Conservation (phyloP, 2,888 invertebrate species). For the Platycnemis pennipes region DNA sequence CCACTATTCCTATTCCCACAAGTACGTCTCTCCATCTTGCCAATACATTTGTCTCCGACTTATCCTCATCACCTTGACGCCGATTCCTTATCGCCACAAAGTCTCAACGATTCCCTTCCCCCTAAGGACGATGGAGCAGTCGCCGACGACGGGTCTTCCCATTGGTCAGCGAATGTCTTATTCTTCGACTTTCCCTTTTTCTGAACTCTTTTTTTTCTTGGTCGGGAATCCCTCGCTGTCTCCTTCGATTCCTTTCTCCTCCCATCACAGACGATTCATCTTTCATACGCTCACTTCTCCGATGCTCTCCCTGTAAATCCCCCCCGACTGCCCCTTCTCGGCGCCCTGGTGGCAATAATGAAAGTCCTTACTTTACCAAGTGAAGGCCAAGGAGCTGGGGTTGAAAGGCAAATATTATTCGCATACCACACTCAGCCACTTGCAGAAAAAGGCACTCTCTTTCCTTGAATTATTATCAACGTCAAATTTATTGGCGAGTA, state of each 20-base stretch:
- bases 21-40: slow-evolving; percentile 40
- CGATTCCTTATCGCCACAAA: slow-evolving; percentile 45
- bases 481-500: no score
- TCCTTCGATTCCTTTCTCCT: not conserved
- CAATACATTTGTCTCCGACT: slow-evolving; percentile 63
- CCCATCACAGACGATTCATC: not conserved
- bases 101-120: slow-evolving; percentile 20
- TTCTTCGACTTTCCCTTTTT: slow-evolving; percentile 23
- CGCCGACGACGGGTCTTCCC: not conserved
- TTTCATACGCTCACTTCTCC: not conserved
- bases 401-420: not conserved
- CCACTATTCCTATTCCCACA: slow-evolving; percentile 15
- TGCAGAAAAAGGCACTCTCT: not conserved
- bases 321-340: not conserved
- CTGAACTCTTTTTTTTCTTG: not conserved
- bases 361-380: not conserved
- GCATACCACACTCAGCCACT: not conserved
- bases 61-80: slow-evolving; percentile 36
- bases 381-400: not conserved
- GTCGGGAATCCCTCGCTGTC: not conserved
- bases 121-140: slow-evolving; percentile 50
- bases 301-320: slow-evolving; percentile 28
- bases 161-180: slow-evolving; percentile 43
- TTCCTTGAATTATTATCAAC: not conserved
- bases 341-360: not conserved